phyloP scores from a whole-genome alignment of 2,888 invertebrate species.

The Drosophila barbarae region DNA sequence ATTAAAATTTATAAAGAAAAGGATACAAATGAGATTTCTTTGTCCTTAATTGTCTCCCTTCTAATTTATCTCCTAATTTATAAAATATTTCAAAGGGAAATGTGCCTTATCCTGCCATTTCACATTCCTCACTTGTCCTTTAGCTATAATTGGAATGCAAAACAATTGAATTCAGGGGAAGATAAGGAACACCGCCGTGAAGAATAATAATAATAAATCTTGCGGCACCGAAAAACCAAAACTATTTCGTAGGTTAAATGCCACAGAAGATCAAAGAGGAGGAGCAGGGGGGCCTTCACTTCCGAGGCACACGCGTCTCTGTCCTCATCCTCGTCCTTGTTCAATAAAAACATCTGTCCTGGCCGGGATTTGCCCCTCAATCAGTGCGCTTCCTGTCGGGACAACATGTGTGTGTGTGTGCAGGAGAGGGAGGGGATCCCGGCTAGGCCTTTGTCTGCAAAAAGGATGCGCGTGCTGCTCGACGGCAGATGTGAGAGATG shows the following conservation, averaged over 20 bases:
- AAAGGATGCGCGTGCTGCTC: slow-evolving; percentile 67
- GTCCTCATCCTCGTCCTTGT: slow-evolving; percentile 12
- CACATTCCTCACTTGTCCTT: slow-evolving; percentile 54
- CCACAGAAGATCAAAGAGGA: slow-evolving; percentile 33
- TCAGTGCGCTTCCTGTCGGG: slow-evolving; percentile 71
- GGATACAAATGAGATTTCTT: neutral
- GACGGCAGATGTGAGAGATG: slow-evolving; percentile 54
- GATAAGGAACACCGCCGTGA: slow-evolving; percentile 9
- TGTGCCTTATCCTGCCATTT: neutral
- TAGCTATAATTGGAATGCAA: slow-evolving; percentile 55
- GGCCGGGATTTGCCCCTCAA: slow-evolving; percentile 65
- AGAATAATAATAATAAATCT: slow-evolving; percentile 59
- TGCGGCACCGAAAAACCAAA: slow-evolving; percentile 38
- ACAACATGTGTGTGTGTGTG: slow-evolving; percentile 65
- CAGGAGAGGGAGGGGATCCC: slow-evolving; percentile 1
- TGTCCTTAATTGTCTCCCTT: neutral
- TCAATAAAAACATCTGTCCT: slow-evolving; percentile 67
- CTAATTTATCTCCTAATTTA: neutral
- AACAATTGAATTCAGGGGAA: slow-evolving; percentile 54
- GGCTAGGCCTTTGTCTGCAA: slow-evolving; percentile 52
- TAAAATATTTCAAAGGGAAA: neutral
- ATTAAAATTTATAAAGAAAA: neutral
- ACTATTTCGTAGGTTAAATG: slow-evolving; percentile 58
- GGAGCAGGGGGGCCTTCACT: slow-evolving; percentile 43
- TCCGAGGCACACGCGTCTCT: slow-evolving; percentile 51